Conservation (phyloP, 2,888 invertebrate genomes). For the Lobophora halterata region DNA sequence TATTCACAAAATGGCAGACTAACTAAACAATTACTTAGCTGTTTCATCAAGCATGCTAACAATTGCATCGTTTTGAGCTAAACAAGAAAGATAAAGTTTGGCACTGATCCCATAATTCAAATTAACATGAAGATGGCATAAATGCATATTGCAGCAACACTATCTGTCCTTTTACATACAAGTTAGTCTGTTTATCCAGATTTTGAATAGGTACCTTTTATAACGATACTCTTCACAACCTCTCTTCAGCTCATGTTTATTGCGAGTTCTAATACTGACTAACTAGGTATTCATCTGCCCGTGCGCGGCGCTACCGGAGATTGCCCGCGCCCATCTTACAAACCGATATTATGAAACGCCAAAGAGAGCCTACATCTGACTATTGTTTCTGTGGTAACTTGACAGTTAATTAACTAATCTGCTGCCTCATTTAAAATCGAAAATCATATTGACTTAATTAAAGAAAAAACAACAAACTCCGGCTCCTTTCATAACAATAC, state of each 20-base stretch:
- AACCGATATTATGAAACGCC: conserved; percentile 57
- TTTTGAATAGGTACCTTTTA: conserved; percentile 80
- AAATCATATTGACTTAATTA: conserved; percentile 74
- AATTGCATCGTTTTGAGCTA: conserved; percentile 80
- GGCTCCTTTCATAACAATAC: conserved; percentile 76
- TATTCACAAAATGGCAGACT: conserved; percentile 82
- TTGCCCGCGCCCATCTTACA: conserved; percentile 42
- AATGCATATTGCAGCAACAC: conserved; percentile 78
- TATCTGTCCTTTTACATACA: conserved; percentile 57
- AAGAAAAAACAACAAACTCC: conserved; percentile 75
- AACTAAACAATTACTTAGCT: conserved; percentile 79
- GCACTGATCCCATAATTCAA: conserved; percentile 79
- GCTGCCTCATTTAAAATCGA: conserved; percentile 72
- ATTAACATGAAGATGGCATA: conserved; percentile 73
- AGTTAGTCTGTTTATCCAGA: conserved; percentile 77
- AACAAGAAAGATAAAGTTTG: conserved; percentile 79
- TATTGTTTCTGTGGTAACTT: conserved; percentile 77
- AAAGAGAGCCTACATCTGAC: conserved; percentile 76
- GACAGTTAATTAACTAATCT: conserved; percentile 69
- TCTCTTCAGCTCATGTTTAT: conserved; percentile 71
- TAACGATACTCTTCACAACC: conserved; percentile 76
- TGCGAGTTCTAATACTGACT: conserved; percentile 71
- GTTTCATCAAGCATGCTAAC: conserved; percentile 77
- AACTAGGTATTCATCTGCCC: conserved; percentile 38
- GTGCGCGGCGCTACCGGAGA: conserved; percentile 30